Conservation (phyloP, 30 jellyfish, hydroid and myxozoan genomes). For the Cassiopea andromeda region DNA sequence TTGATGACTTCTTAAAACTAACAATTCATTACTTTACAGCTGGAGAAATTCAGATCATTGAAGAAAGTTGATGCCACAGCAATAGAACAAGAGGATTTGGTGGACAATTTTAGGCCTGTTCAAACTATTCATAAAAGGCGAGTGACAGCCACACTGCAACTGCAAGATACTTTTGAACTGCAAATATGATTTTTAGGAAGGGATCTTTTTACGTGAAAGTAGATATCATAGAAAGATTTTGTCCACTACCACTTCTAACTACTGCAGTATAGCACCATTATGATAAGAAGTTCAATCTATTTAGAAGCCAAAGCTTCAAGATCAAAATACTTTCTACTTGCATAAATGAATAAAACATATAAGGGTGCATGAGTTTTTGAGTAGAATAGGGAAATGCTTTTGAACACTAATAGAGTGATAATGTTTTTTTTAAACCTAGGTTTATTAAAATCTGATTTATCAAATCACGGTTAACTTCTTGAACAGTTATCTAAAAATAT, state of each 20-base stretch:
- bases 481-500: neutral
- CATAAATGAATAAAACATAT: too few relatives aligned
- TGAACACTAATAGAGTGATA: too few relatives aligned
- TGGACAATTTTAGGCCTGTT: conserved; percentile 72
- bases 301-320: too few relatives aligned
- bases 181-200: neutral
- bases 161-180: conserved; percentile 60
- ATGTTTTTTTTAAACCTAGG: too few relatives aligned
- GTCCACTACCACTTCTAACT: neutral
- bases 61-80: conserved; percentile 5
- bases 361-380: too few relatives aligned
- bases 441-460: too few relatives aligned
- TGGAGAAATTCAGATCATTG: conserved; percentile 40
- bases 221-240: neutral
- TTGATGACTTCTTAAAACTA: neutral
- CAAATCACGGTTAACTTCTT: neutral
- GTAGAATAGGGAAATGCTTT: too few relatives aligned
- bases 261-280: neutral
- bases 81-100: conserved; percentile 28
- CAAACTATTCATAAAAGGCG: conserved; percentile 50
- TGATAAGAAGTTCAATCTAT: too few relatives aligned
- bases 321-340: too few relatives aligned
- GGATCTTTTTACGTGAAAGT: neutral
- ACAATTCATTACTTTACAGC: conserved; percentile 17
- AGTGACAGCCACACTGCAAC: conserved; percentile 56